Evolutionary conservation across 2,113 vertebrate genomes (phyloP).

Genomic region (Machaerirhynchus nigripectus): DNA sequence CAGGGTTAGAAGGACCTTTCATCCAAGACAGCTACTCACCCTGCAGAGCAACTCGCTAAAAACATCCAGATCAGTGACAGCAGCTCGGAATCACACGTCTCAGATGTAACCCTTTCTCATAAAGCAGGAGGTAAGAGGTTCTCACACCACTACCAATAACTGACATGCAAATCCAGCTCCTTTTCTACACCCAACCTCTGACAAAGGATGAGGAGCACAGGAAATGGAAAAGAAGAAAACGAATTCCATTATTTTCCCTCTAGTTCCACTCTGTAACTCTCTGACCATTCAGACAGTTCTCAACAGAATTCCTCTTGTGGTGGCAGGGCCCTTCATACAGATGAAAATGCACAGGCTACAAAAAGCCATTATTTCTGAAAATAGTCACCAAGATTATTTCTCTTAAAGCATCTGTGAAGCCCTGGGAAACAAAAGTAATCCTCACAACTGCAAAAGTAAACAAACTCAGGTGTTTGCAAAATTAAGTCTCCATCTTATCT

Average conservation of each 20-base stretch:
- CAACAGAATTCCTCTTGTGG: background rate
- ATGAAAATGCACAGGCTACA: background rate
- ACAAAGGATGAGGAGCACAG: background rate
- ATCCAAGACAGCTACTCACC: background rate
- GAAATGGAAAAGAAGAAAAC: background rate
- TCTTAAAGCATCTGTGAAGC: background rate
- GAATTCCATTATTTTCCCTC: background rate
- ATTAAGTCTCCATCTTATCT: background rate
- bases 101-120: background rate
- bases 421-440: background rate
- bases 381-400: background rate
- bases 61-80: background rate
- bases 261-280: background rate
- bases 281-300: background rate
- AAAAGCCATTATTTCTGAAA: background rate
- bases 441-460: background rate
- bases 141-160: background rate
- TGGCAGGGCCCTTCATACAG: background rate
- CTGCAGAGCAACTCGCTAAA: background rate
- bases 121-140: background rate
- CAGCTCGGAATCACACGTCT: background rate
- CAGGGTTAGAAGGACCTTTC: background rate
- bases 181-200: background rate
- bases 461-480: background rate
- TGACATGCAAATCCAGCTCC: background rate